Percentiles rank a stretch among this genome's conserved stretches.
phyloP scores from a whole-genome alignment of 37 sponge, comb jelly and placozoan genomes.

The Petrosia ficiformis region DNA sequence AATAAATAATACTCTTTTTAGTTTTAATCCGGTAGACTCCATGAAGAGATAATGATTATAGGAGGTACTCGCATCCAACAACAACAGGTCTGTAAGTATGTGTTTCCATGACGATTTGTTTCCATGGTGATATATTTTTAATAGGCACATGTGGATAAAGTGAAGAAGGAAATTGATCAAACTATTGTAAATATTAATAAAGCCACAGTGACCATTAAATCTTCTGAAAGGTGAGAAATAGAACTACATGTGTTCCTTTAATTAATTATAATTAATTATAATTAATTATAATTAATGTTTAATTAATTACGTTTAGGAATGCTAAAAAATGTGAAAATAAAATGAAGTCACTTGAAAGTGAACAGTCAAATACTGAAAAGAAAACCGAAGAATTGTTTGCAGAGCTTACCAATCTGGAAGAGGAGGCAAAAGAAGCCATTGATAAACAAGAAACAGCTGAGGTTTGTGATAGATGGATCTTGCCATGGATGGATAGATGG shows the following conservation, averaged over 20 bases:
- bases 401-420: conserved; percentile 58
- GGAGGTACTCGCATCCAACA: conserved; percentile 63
- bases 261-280: not conserved
- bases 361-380: conserved; percentile 31
- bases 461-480: conserved; percentile 15
- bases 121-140: not conserved
- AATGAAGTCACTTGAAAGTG: conserved; percentile 62
- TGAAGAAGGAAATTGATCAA: conserved; percentile 68
- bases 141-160: conserved; percentile 73
- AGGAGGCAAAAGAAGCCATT: conserved; percentile 57
- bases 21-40: conserved; percentile 62
- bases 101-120: not conserved
- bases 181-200: conserved; percentile 73
- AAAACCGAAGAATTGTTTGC: conserved; percentile 43
- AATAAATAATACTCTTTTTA: not conserved
- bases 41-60: conserved; percentile 76
- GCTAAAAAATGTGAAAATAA: conserved; percentile 66
- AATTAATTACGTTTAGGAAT: conserved; percentile 32
- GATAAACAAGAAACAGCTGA: conserved; percentile 35
- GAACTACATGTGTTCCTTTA: not conserved
- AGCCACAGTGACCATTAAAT: conserved; percentile 85
- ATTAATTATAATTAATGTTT: not conserved
- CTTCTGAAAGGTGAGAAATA: conserved; percentile 42
- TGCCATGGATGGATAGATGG: too few species aligned
- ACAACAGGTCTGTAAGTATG: conserved; percentile 29